A percentile compares a stretch with the other conserved stretches of the same genome.
Evolutionary conservation across 2,888 invertebrate genomes (phyloP).

Genomic region (Hemithea aestivaria): DNA sequence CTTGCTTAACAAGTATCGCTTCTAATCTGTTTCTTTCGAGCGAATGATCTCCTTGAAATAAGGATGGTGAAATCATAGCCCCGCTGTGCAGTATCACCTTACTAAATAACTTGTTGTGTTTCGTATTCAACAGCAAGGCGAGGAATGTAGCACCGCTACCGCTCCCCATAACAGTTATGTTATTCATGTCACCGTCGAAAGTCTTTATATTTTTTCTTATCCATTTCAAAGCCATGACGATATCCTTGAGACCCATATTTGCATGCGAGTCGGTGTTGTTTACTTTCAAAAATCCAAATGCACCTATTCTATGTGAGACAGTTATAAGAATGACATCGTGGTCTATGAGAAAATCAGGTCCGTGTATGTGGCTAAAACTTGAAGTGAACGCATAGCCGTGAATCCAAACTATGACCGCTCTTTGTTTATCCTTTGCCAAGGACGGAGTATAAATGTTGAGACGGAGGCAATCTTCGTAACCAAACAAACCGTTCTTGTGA

Average conservation of each 20-base stretch:
- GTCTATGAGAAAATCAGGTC: conserved; percentile 66
- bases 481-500: conserved; percentile 55
- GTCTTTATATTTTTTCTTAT: conserved; percentile 51
- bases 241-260: conserved; percentile 73
- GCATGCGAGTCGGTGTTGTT: conserved; percentile 50
- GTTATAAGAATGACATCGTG: conserved; percentile 59
- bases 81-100: conserved; percentile 71
- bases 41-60: conserved; percentile 47
- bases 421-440: conserved; percentile 42
- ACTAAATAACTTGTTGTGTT: conserved; percentile 53
- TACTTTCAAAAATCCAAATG: conserved; percentile 62
- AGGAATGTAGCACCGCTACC: conserved; percentile 62
- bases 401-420: conserved; percentile 62
- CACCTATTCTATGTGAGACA: conserved; percentile 61
- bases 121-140: conserved; percentile 54
- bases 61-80: conserved; percentile 54
- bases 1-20: conserved; percentile 39
- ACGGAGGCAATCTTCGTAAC: conserved; percentile 81
- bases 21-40: conserved; percentile 46
- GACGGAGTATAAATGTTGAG: conserved; percentile 83
- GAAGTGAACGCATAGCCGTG: conserved; percentile 68
- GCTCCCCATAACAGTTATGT: conserved; percentile 60
- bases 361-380: conserved; percentile 66
- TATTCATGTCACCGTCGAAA: conserved; percentile 59
- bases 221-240: conserved; percentile 66